Conservation (phyloP, 2,888 invertebrate genomes). For the Agonopterix arenella region DNA sequence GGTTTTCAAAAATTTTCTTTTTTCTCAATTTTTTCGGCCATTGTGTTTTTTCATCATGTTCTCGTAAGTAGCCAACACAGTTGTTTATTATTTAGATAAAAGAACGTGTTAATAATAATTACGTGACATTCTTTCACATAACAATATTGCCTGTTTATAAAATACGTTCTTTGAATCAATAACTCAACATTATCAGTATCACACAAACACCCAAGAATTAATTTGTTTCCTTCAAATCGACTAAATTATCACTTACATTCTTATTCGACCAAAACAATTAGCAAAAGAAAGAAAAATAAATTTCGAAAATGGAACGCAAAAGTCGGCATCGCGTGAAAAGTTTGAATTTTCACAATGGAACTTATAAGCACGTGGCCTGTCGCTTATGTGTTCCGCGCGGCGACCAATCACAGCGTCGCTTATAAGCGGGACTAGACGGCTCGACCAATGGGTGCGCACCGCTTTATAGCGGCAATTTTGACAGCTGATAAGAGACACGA, state of each 20-base stretch:
- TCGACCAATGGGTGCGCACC: constrained; percentile 46
- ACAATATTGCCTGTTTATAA: no score
- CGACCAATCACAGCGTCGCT: constrained; percentile 63
- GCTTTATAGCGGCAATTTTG: constrained; percentile 57
- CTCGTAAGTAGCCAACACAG: constrained; percentile 8
- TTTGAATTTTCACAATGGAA: constrained; percentile 46
- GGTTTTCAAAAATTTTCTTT: neutral
- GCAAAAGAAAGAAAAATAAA: no score
- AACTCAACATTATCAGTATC: no score
- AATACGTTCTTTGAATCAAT: no score
- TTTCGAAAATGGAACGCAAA: neutral
- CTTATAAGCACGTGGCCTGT: constrained; percentile 72
- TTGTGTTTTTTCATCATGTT: constrained; percentile 1
- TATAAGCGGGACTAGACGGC: constrained; percentile 53
- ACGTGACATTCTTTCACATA: no score
- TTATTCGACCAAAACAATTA: neutral
- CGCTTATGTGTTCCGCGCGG: constrained; percentile 61
- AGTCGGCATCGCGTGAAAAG: constrained; percentile 38
- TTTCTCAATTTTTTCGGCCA: neutral
- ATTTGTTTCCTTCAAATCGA: no score
- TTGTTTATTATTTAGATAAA: constrained; percentile 1
- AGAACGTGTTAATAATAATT: constrained; percentile 3
- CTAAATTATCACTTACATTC: no score
- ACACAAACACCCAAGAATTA: no score
- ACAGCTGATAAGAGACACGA: constrained; percentile 65